Conservation (phyloP, 2,113 vertebrate species). For the Mugil cephalus region DNA sequence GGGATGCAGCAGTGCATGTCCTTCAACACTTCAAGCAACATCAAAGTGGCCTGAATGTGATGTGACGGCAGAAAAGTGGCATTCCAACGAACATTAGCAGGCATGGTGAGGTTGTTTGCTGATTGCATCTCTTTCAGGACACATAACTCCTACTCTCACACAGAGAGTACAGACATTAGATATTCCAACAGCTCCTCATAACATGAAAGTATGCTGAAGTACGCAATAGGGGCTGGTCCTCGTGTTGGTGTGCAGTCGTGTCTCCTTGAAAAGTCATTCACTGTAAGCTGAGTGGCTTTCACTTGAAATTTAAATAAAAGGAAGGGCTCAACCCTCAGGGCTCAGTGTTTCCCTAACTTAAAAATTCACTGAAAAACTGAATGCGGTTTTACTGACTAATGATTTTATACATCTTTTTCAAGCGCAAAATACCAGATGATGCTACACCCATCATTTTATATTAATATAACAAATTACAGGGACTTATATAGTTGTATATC, state of each 20-base stretch:
- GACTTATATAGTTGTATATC: conserved; percentile 5
- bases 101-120: not conserved
- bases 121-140: not conserved
- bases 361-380: not conserved
- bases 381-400: not conserved
- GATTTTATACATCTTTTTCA: not conserved
- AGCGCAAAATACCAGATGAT: not conserved
- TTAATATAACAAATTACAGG: not conserved
- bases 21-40: conserved; percentile 2
- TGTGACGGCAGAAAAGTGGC: not conserved
- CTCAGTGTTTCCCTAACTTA: not conserved
- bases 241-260: not conserved
- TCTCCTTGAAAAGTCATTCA: conserved; percentile 3
- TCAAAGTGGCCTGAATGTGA: conserved; percentile 8
- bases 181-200: not conserved
- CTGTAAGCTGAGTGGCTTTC: not conserved
- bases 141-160: not conserved
- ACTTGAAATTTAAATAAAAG: not conserved
- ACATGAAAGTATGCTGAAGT: conserved; percentile 5
- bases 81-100: not conserved
- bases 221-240: not conserved
- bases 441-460: not conserved
- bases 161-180: not conserved
- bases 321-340: not conserved
- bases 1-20: conserved; percentile 1